These are phyloP conservation scores for Euphydryas editha DNA, from an alignment of 2,888 invertebrate genomes.

Conservation along the genomic window DNA sequence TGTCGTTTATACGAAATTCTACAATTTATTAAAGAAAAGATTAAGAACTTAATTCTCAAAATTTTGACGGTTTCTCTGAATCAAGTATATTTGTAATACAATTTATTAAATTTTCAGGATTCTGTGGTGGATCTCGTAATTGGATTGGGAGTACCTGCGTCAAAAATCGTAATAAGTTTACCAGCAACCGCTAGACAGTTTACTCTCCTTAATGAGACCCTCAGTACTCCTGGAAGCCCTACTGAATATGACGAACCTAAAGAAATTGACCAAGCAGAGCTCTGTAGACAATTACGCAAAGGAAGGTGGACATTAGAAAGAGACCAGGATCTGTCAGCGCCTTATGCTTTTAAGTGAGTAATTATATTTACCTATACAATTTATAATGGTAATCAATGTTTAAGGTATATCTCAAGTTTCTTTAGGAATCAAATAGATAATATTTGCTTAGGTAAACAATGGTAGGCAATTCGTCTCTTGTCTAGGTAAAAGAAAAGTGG, in stretches of 20 bases:
- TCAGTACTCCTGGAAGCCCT: slow-evolving; percentile 88
- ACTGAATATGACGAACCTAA: slow-evolving; percentile 82
- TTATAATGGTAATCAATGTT: too few relatives aligned
- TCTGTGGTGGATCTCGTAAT: slow-evolving; percentile 89
- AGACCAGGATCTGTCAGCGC: slow-evolving; percentile 90
- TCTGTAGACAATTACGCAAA: slow-evolving; percentile 83
- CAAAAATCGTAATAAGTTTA: slow-evolving; percentile 88
- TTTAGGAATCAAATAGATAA: too few relatives aligned
- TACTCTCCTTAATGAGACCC: slow-evolving; percentile 84
- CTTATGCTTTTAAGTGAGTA: slow-evolving; percentile 87
- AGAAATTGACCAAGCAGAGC: slow-evolving; percentile 83
- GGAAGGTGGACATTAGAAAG: slow-evolving; percentile 89
- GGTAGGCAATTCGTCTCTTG: too few relatives aligned
- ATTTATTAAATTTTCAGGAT: slow-evolving; percentile 86
- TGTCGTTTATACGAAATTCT: too few relatives aligned
- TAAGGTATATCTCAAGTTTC: too few relatives aligned
- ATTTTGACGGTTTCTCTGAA: too few relatives aligned
- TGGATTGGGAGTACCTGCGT: slow-evolving; percentile 87
- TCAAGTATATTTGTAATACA: too few relatives aligned
- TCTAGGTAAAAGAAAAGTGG: too few relatives aligned
- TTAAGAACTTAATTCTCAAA: too few relatives aligned
- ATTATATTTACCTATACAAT: slow-evolving; percentile 12
- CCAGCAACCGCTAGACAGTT: slow-evolving; percentile 88
- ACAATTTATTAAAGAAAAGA: too few relatives aligned
- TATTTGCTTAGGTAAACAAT: too few relatives aligned